A percentile compares a stretch with the other conserved stretches of the same genome.
These are phyloP conservation scores for Lytechinus pictus DNA, from an alignment of 35 echinoderm and acorn worm genomes.

Conservation along the genomic window DNA sequence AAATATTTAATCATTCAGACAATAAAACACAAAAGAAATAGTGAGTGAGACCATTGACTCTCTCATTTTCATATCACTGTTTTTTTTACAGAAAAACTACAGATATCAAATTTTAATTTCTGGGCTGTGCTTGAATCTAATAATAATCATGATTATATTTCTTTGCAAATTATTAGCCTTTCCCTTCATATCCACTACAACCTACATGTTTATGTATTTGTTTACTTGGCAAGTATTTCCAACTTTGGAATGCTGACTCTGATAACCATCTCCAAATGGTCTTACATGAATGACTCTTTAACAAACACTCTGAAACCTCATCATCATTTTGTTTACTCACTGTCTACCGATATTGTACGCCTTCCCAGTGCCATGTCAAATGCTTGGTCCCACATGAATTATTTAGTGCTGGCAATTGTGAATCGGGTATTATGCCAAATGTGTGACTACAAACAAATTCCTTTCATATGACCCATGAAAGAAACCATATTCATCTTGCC, in stretches of 20 bases:
- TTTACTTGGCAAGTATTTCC: background rate
- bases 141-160: too few relatives aligned
- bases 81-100: too few relatives aligned
- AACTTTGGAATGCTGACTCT: background rate
- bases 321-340: background rate
- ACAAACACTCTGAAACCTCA: background rate
- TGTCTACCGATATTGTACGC: background rate
- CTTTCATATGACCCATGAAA: slow-evolving; percentile 12
- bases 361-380: background rate
- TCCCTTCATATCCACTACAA: background rate
- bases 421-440: background rate
- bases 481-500: background rate
- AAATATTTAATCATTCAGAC: too few relatives aligned
- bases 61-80: too few relatives aligned
- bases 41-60: too few relatives aligned
- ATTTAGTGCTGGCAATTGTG: background rate
- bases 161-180: background rate
- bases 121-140: too few relatives aligned
- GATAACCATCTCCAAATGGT: background rate
- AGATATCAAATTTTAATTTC: too few relatives aligned
- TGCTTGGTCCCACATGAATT: background rate
- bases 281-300: background rate
- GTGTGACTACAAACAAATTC: slow-evolving; percentile 1
- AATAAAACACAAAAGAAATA: too few relatives aligned
- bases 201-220: background rate